These are phyloP conservation scores for Amphiprion clarkii DNA, from an alignment of 2,797 vertebrate species.

Conservation along the genomic window DNA sequence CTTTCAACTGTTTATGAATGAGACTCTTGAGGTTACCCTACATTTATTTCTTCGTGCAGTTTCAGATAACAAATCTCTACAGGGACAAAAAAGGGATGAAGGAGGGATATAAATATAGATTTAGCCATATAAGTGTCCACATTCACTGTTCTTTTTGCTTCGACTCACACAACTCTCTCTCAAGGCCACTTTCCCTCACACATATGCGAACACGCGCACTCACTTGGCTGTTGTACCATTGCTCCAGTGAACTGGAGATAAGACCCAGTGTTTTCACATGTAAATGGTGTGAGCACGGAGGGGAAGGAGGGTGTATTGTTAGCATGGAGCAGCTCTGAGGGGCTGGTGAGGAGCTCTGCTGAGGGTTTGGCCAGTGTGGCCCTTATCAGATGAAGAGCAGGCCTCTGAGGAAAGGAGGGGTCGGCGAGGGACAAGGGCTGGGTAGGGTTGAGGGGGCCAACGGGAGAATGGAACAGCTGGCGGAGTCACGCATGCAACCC, in stretches of 20 bases:
- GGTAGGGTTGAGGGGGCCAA: constrained; percentile 70
- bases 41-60: constrained; percentile 27
- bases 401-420: constrained; percentile 76
- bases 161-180: constrained; percentile 50
- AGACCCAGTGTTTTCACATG: constrained; percentile 85
- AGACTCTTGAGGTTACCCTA: constrained; percentile 19
- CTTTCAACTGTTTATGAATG: constrained; percentile 40
- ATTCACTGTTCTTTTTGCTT: constrained; percentile 38
- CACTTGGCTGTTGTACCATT: constrained; percentile 73
- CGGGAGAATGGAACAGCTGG: constrained; percentile 87
- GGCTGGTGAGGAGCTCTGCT: constrained; percentile 70
- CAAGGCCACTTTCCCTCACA: constrained; percentile 46
- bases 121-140: constrained; percentile 16
- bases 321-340: constrained; percentile 69
- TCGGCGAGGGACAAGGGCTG: constrained; percentile 60
- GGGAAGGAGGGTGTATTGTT: constrained; percentile 79
- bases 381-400: constrained; percentile 88
- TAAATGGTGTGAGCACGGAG: constrained; percentile 78
- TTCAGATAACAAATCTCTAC: constrained; percentile 11
- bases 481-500: constrained; percentile 84
- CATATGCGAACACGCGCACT: constrained; percentile 44
- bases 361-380: constrained; percentile 72
- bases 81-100: constrained; percentile 15
- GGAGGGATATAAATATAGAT: constrained; percentile 34
- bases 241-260: constrained; percentile 83